phyloP scores from a whole-genome alignment of 1,140 invertebrate species.

The Ganaspis sp. region DNA sequence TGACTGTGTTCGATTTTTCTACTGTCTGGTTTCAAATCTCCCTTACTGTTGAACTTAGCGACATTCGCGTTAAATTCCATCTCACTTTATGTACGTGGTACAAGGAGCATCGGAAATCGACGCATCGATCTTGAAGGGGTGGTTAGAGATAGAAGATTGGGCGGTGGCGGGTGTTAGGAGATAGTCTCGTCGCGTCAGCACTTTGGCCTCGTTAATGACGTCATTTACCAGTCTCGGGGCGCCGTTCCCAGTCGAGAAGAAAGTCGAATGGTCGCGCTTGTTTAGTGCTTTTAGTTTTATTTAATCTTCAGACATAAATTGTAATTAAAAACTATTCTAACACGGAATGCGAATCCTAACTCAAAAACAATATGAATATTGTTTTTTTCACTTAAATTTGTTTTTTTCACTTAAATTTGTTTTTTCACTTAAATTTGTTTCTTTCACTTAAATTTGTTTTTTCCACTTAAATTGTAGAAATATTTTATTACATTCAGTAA shows the following conservation, averaged over 20 bases:
- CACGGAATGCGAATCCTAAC: too few species aligned
- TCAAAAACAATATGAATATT: too few species aligned
- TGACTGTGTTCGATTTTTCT: too few species aligned
- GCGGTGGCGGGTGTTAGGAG: conserved; percentile 50
- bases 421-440: too few species aligned
- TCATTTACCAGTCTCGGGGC: conserved; percentile 63
- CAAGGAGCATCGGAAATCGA: conserved; percentile 61
- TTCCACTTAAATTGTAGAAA: too few species aligned
- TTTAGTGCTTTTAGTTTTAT: background rate
- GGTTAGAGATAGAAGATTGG: conserved; percentile 29
- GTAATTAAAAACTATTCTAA: background rate
- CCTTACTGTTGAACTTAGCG: too few species aligned
- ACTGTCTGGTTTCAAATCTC: too few species aligned
- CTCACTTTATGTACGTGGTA: conserved; percentile 54
- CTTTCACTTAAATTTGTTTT: too few species aligned
- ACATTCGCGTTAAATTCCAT: conserved; percentile 43
- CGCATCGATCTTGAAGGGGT: conserved; percentile 60
- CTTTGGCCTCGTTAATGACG: conserved; percentile 67
- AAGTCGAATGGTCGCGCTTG: conserved; percentile 7
- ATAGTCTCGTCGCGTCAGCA: conserved; percentile 64
- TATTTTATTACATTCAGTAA: too few species aligned
- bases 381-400: too few species aligned
- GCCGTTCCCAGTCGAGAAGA: conserved; percentile 30
- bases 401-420: too few species aligned
- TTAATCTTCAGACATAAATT: background rate